phyloP scores from a whole-genome alignment of 2,113 vertebrate genomes.

The Sisor rabdophorus region DNA sequence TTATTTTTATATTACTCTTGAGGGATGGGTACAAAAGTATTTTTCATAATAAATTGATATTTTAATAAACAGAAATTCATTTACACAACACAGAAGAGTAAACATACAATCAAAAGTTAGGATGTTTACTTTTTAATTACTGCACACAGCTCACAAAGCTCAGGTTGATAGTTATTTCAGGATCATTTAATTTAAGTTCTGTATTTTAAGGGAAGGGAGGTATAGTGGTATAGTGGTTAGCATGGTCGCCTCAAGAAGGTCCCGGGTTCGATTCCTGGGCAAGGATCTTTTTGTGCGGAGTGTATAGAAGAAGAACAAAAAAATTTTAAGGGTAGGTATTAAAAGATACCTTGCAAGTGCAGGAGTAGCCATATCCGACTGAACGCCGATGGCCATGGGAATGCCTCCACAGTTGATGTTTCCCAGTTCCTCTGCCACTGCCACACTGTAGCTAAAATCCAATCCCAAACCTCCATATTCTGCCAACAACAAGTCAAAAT shows the following conservation, averaged over 20 bases:
- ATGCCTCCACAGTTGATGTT: constrained; percentile 76
- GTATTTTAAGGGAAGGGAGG: not conserved
- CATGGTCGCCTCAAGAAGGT: too few species aligned
- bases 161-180: not conserved
- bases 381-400: constrained; percentile 83
- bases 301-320: too few species aligned
- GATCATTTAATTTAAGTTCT: not conserved
- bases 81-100: constrained; percentile 9
- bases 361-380: constrained; percentile 81
- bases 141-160: not conserved
- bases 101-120: not conserved
- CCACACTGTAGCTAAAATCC: constrained; percentile 81
- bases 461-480: constrained; percentile 83
- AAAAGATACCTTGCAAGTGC: constrained; percentile 77
- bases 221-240: too few species aligned
- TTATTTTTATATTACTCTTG: constrained; percentile 9
- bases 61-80: constrained; percentile 24
- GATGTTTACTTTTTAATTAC: not conserved
- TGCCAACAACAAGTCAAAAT: constrained; percentile 51
- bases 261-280: too few species aligned
- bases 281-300: too few species aligned
- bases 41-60: constrained; percentile 21
- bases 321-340: not conserved
- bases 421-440: constrained; percentile 82
- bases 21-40: not conserved